Base-by-base conservation (phyloP, 2,888 invertebrate species). In the Temnothorax ravouxi region DNA sequence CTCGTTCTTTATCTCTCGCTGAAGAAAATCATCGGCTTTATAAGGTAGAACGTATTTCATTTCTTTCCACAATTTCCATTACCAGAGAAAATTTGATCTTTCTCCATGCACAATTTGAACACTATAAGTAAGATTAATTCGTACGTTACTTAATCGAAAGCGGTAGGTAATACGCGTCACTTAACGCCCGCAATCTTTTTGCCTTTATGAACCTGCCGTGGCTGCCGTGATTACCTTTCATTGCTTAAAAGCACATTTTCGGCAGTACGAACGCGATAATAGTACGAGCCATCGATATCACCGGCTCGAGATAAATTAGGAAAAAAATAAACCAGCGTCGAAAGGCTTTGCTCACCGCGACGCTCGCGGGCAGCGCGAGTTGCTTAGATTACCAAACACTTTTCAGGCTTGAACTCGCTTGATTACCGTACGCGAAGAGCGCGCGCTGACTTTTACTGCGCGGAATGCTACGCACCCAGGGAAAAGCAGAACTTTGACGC, bases 401-500 rank as follows among this genome's bases (percentile, higher is more conserved):
- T 76, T 75, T 75, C 76, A 52, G 25, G 11, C 54, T 29, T 29
- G 29, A 29, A 29, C 29, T 29, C 29, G 29, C 11, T 75, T 52
- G 61, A 75, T 80, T 74, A 52, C 25, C 50, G 52, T 64, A 54
- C 41, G 62, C 38, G 81, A 81, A 15, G 29, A 76, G 29, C 29
- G 41, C 11, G 69, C 25, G 38, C 59, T 66, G 79, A 64, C 76
- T 71, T 74, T 67, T 77, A 79, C 74, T 41, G 66, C n/a, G 64
- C 18, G 44, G 61, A 62, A 71, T 79, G 41, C 61, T 75, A 41
- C n/a, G 64, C 59, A 47, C 25, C 50, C 21, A 18, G 44, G 50
- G 50, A 81, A 88, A 62, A 54, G 76, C 56, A 25, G 44, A 82
- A 84, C 54, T 86, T 87, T 47, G 79, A 80, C 80, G 56, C 34